These are phyloP conservation scores for Apodemus agrarius DNA, from an alignment of 2,797 vertebrate species.

Conservation along the genomic window DNA sequence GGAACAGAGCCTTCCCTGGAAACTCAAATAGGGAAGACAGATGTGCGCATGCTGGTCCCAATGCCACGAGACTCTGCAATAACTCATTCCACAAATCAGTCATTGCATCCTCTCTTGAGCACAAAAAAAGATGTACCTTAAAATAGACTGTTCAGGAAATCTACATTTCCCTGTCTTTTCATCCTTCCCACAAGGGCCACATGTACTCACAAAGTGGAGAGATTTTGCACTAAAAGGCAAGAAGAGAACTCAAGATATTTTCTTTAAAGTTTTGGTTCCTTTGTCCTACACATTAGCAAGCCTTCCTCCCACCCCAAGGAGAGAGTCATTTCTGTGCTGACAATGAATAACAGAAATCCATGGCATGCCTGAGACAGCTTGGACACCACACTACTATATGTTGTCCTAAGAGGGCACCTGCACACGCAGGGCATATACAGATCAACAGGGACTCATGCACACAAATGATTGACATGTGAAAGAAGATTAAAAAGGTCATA, in stretches of 20 bases:
- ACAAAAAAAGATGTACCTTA: background rate
- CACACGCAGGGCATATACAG: background rate
- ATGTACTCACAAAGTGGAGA: background rate
- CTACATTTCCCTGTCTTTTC: background rate
- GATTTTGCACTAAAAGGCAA: background rate
- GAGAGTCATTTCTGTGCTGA: background rate
- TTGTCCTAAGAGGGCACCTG: background rate
- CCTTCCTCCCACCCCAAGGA: background rate
- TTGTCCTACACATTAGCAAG: background rate
- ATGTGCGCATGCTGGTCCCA: background rate
- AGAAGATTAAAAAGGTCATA: background rate
- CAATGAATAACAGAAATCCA: background rate
- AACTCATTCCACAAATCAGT: background rate
- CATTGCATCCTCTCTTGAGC: background rate
- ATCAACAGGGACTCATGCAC: background rate
- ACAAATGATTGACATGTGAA: background rate
- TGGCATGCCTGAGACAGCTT: background rate
- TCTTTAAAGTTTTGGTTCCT: background rate
- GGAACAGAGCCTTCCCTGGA: background rate
- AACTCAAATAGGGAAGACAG: background rate
- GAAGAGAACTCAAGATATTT: background rate
- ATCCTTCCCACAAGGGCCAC: background rate
- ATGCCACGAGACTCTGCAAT: background rate
- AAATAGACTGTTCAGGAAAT: slow-evolving; percentile 30
- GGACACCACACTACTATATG: background rate